Base-by-base conservation (phyloP, 2,888 invertebrate species). In the Acanthoscelides obtectus region DNA sequence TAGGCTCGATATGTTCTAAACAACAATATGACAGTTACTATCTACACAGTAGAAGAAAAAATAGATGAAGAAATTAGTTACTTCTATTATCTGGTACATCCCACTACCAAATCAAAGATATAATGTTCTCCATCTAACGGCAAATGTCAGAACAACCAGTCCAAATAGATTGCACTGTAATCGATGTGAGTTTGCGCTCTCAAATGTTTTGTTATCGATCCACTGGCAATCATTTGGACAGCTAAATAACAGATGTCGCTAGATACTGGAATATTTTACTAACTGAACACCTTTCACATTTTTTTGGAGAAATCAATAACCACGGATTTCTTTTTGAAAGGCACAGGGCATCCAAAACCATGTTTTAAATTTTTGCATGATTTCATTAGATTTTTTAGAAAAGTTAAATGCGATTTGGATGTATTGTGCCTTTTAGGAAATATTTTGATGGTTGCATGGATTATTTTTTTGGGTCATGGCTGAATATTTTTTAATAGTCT, bases 381-480 rank as follows among this genome's bases (percentile, higher is more conserved):
- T 45, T 45, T 66, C 20, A 1, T 22, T 66, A 66, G 66, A 20
- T 8, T 20, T 69, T 66, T 66, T 70, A 12, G 12, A 12, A 1
- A 45, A 25, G 25, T 67, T 22, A 22, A 22, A 67, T 67, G 22
- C 22, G 25, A 22, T 67, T 67, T 67, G 67, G 67, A 67, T 67
- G 67, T 22, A 20, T 22, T 22, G 67, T 22, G 67, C 22, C 25
- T 20, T n/a, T 20, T 20, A 75, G 75, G 70, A 74, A 67, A 71
- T 68, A 74, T 74, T 75, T 77, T 75, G 74, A 75, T 76, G 77
- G 77, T 76, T 77, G 77, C 77, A 77, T 77, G 77, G 73, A 75
- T 74, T 73, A 74, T 70, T 75, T 76, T 76, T 73, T 72, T 72
- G 71, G 72, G 74, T 73, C 74, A 70, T 74, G 75, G 72, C 74